Conservation (phyloP, 2,888 invertebrate species). For the Agrochola lychnidis region DNA sequence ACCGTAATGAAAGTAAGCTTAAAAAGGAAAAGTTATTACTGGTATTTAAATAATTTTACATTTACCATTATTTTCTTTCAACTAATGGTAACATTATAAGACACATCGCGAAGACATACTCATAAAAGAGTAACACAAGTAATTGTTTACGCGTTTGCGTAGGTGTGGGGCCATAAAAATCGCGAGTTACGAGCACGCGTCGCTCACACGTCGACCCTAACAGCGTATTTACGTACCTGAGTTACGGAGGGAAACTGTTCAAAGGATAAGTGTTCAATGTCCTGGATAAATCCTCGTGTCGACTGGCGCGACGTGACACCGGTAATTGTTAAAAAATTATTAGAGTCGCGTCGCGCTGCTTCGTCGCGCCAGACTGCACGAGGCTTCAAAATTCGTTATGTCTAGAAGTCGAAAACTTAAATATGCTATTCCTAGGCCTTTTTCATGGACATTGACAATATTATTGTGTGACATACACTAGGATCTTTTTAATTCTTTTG, state of each 20-base stretch:
- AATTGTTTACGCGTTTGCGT: slow-evolving; percentile 67
- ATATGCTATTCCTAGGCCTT: not conserved
- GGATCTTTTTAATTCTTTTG: not conserved
- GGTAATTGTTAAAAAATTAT: too few relatives aligned
- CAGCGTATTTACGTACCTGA: slow-evolving; percentile 71
- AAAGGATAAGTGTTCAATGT: slow-evolving; percentile 50
- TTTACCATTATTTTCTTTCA: not conserved
- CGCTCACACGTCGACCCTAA: slow-evolving; percentile 62
- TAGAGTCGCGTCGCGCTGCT: too few relatives aligned
- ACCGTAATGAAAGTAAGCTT: not conserved
- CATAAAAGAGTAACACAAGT: slow-evolving; percentile 60
- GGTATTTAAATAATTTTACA: not conserved
- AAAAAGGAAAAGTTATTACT: not conserved
- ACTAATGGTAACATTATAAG: slow-evolving; percentile 41
- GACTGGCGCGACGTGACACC: too few relatives aligned
- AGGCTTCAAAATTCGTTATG: too few relatives aligned
- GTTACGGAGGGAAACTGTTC: slow-evolving; percentile 56
- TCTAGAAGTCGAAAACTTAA: not conserved
- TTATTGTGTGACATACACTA: not conserved
- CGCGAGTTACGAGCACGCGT: slow-evolving; percentile 66
- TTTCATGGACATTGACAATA: not conserved
- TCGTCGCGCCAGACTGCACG: too few relatives aligned
- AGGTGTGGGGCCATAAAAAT: slow-evolving; percentile 71
- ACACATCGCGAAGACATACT: slow-evolving; percentile 40
- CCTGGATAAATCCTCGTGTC: not conserved